Conservation (phyloP, 1,140 invertebrate genomes). For the Ostrea edulis region DNA sequence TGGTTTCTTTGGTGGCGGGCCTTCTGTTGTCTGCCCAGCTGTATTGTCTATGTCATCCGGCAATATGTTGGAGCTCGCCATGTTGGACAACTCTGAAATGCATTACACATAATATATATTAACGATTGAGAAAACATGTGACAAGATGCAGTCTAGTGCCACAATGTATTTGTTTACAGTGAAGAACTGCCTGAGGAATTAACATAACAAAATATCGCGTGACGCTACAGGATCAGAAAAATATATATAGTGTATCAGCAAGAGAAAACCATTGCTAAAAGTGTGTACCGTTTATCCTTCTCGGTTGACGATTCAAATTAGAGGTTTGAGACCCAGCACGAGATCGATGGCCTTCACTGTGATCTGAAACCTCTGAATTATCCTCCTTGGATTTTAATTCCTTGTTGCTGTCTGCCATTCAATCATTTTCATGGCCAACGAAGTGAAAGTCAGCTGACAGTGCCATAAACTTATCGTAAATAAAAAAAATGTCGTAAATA, state of each 20-base stretch:
- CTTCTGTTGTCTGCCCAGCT: neutral
- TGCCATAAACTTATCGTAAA: slow-evolving; percentile 3
- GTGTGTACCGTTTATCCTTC: neutral
- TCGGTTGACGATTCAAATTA: neutral
- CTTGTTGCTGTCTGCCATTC: slow-evolving; percentile 33
- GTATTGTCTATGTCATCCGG: slow-evolving; percentile 51
- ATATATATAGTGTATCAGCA: too few relatives aligned
- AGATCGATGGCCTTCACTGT: neutral
- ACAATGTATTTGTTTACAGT: too few relatives aligned
- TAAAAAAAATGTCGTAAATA: neutral
- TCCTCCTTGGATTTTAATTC: slow-evolving; percentile 22
- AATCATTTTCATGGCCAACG: slow-evolving; percentile 24
- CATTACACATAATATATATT: neutral
- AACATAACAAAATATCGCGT: too few relatives aligned
- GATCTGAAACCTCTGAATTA: slow-evolving; percentile 5
- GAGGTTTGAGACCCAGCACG: neutral
- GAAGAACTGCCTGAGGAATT: too few relatives aligned
- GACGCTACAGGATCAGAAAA: too few relatives aligned
- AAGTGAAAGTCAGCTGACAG: slow-evolving; percentile 31
- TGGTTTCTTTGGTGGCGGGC: slow-evolving; percentile 26
- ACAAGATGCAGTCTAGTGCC: too few relatives aligned
- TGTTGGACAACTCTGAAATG: neutral
- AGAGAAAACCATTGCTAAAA: too few relatives aligned
- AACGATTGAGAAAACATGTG: too few relatives aligned
- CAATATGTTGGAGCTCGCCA: slow-evolving; percentile 30